phyloP scores from a whole-genome alignment of 35 echinoderm and acorn worm genomes.

The Heliocidaris erythrogramma region DNA sequence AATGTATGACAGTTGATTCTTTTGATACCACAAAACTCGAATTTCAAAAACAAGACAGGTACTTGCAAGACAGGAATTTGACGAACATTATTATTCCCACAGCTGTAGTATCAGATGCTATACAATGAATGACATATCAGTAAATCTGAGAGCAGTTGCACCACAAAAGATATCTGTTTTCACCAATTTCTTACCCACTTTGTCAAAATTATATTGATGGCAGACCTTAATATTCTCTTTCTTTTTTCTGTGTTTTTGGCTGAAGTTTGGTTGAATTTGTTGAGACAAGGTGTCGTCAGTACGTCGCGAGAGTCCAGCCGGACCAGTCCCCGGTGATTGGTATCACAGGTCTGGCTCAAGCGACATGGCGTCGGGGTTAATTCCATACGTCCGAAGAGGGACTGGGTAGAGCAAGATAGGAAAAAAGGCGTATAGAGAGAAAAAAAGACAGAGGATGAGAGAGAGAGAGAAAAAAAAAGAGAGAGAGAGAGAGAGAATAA shows the following conservation, averaged over 20 bases:
- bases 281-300: background rate
- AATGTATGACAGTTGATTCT: background rate
- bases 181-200: background rate
- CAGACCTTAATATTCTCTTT: background rate
- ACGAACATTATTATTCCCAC: background rate
- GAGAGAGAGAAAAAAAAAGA: background rate
- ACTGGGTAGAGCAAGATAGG: background rate
- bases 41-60: conserved; percentile 10
- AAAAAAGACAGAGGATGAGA: background rate
- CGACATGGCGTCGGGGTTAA: background rate
- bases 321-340: conserved; percentile 17
- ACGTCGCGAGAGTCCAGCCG: background rate
- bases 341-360: background rate
- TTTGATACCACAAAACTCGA: background rate
- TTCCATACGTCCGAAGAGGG: background rate
- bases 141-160: background rate
- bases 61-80: too few species aligned
- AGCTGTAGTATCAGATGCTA: background rate
- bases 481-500: background rate
- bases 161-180: background rate
- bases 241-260: background rate
- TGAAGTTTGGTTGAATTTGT: conserved; percentile 4
- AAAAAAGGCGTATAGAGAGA: background rate
- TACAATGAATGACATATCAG: background rate
- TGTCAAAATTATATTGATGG: background rate